These are phyloP conservation scores for Halichondria panicea DNA, from an alignment of 37 sponge, comb jelly and placozoan genomes.

Conservation along the genomic window DNA sequence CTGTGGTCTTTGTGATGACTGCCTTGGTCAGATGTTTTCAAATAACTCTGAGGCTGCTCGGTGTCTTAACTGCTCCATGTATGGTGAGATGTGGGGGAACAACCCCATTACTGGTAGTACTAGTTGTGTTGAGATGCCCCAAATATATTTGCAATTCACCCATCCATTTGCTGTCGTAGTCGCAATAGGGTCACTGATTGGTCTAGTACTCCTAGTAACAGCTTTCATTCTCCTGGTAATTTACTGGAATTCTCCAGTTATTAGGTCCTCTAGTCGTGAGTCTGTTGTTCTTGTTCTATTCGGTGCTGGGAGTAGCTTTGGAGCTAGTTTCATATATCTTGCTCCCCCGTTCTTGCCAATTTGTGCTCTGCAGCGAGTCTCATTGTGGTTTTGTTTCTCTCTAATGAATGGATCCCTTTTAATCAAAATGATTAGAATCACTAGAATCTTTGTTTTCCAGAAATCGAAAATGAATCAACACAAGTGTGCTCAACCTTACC, in stretches of 20 bases:
- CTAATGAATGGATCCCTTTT: slow-evolving; percentile 60
- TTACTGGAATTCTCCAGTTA: slow-evolving; percentile 44
- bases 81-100: slow-evolving; percentile 39
- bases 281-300: slow-evolving; percentile 39
- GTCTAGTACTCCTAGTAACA: slow-evolving; percentile 5
- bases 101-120: slow-evolving; percentile 40
- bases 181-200: slow-evolving; percentile 16
- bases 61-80: slow-evolving; percentile 47
- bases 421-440: slow-evolving; percentile 61
- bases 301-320: slow-evolving; percentile 45
- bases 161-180: slow-evolving; percentile 25
- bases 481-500: background rate
- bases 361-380: slow-evolving; percentile 38
- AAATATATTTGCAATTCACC: background rate
- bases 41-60: background rate
- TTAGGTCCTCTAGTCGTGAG: slow-evolving; percentile 68
- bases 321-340: slow-evolving; percentile 22
- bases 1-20: slow-evolving; percentile 61
- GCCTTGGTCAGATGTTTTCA: slow-evolving; percentile 40
- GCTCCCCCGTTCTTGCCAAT: slow-evolving; percentile 18
- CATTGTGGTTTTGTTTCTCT: slow-evolving; percentile 60
- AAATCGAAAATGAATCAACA: background rate
- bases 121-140: slow-evolving; percentile 25
- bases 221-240: slow-evolving; percentile 13
- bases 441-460: slow-evolving; percentile 49